phyloP scores from a whole-genome alignment of 2,113 vertebrate genomes.

The Climacteris rufus region DNA sequence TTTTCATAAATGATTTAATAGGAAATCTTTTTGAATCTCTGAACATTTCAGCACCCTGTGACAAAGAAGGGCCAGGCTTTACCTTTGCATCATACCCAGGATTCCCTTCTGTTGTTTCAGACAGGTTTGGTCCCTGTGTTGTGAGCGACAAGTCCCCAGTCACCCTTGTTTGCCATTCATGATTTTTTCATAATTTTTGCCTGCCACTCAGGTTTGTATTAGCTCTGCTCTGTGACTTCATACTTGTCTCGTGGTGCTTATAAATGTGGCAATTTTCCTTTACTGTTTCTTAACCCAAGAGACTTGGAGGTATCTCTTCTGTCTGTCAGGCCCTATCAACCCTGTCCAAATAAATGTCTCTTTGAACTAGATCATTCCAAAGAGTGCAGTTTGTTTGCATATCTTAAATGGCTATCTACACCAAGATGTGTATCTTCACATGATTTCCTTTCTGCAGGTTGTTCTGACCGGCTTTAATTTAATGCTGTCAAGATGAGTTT shows the following conservation, averaged over 20 bases:
- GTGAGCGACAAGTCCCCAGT: neutral
- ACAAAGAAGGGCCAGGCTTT: neutral
- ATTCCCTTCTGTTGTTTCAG: neutral
- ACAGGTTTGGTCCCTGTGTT: rapidly evolving
- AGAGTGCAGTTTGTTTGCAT: neutral
- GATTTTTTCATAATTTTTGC: neutral
- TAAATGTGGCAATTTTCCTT: neutral
- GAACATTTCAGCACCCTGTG: neutral
- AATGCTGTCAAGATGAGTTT: neutral
- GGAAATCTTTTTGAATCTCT: neutral
- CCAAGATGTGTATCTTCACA: rapidly evolving
- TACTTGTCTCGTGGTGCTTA: neutral
- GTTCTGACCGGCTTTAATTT: neutral
- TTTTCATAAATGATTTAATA: neutral
- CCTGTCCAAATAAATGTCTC: neutral
- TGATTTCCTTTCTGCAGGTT: neutral
- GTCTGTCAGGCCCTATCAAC: neutral
- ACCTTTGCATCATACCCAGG: rapidly evolving
- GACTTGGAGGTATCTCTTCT: neutral
- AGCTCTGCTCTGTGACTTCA: neutral
- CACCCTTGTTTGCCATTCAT: neutral
- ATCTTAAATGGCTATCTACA: neutral
- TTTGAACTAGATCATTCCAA: neutral
- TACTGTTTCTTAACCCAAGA: neutral
- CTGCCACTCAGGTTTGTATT: neutral